phyloP scores from a whole-genome alignment of 2,797 vertebrate species.

The Paedocypris micromegethes region DNA sequence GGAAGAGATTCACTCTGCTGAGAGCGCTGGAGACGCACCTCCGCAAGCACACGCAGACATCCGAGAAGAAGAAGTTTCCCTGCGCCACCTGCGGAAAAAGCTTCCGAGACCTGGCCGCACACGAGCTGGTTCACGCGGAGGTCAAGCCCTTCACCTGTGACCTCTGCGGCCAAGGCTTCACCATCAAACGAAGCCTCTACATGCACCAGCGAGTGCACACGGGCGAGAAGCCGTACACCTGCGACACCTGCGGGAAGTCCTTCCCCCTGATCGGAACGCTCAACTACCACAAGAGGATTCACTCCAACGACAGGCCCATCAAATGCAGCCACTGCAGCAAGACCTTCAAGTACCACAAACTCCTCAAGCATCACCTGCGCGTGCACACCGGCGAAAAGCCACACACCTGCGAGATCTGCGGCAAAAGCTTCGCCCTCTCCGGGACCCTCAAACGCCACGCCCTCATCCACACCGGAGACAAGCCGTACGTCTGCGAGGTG shows the following conservation, averaged over 20 bases:
- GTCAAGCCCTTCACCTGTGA: constrained; percentile 57
- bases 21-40: constrained; percentile 65
- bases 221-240: constrained; percentile 60
- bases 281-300: constrained; percentile 62
- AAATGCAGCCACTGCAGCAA: constrained; percentile 60
- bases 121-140: constrained; percentile 58
- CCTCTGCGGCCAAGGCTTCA: constrained; percentile 63
- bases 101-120: constrained; percentile 58
- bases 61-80: constrained; percentile 43
- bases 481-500: constrained; percentile 56
- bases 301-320: constrained; percentile 63
- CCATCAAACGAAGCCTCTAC: constrained; percentile 62
- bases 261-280: constrained; percentile 61
- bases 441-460: constrained; percentile 66
- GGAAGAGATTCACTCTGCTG: constrained; percentile 58
- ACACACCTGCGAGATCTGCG: constrained; percentile 66
- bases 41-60: constrained; percentile 55
- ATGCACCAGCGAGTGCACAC: constrained; percentile 64
- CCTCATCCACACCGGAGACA: constrained; percentile 65
- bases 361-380: constrained; percentile 60
- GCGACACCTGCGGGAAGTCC: constrained; percentile 62
- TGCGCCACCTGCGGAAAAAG: constrained; percentile 48
- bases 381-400: constrained; percentile 70
- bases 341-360: constrained; percentile 60
- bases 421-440: constrained; percentile 59